Percentiles rank a stretch among this genome's conserved stretches.
phyloP scores from a whole-genome alignment of 2,797 vertebrate genomes.

The Bufotes viridis region DNA sequence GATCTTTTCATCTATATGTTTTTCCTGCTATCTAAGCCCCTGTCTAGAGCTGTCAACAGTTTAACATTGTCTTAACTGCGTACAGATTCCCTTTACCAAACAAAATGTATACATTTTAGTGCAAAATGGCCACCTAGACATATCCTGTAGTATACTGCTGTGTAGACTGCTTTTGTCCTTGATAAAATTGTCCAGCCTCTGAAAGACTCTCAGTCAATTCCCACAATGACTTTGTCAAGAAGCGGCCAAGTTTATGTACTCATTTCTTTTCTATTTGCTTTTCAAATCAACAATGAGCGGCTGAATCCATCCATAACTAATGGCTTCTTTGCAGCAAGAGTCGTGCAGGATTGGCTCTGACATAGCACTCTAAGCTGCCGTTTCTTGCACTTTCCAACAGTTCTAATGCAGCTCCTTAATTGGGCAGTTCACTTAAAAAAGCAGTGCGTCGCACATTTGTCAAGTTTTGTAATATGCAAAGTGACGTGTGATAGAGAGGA shows the following conservation, averaged over 20 bases:
- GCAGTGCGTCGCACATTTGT: constrained; percentile 49
- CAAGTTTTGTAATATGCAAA: constrained; percentile 59
- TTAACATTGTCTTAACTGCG: too few species aligned
- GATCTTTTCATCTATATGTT: too few species aligned
- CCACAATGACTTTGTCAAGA: constrained; percentile 45
- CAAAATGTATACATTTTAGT: not conserved
- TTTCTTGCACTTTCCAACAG: constrained; percentile 45
- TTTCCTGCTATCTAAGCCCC: too few species aligned
- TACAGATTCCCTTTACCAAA: too few species aligned
- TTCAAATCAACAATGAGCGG: constrained; percentile 52
- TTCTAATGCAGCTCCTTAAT: constrained; percentile 60
- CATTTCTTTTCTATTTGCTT: constrained; percentile 54
- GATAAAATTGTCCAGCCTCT: not conserved
- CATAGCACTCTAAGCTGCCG: constrained; percentile 42
- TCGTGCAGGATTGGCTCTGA: constrained; percentile 10
- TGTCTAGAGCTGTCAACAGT: too few species aligned
- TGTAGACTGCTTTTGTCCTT: not conserved
- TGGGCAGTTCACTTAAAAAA: constrained; percentile 62
- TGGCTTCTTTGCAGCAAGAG: constrained; percentile 27
- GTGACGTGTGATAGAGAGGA: constrained; percentile 48
- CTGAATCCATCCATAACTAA: constrained; percentile 51
- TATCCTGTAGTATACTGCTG: too few species aligned
- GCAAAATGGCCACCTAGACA: not conserved
- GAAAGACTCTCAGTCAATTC: constrained; percentile 17
- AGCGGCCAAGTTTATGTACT: constrained; percentile 45